Evolutionary conservation across 2,113 vertebrate species (phyloP), one percentile per base, ranked within the genome.

Genomic region (Hepsetus odoe): DNA sequence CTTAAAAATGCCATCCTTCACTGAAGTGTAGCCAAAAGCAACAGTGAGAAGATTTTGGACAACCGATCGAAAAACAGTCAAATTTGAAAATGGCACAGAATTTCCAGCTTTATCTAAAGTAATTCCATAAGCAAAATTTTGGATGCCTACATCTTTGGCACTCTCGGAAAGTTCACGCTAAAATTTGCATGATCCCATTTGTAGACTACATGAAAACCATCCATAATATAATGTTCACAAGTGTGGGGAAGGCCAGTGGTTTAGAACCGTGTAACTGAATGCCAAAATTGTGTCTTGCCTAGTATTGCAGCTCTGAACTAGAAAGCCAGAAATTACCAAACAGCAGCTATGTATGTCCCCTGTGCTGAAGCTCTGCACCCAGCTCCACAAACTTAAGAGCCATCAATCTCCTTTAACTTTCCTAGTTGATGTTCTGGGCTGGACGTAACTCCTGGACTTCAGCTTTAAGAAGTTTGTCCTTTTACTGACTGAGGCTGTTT

Each of bases 341-440:
- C 35, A 33, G 16, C 33, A 64, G 58, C 12, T 44, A 1, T 14
- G 3, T 44, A 12, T 42, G 42, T 44, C 42, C 42, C 16, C 42
- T 51, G 73, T 75, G 28, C 12, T 61, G 5, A 20, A 49, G 46
- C 73, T 65, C 73, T 65, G 73, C 28, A 22, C 46, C 58, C 22
- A 76, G 65, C 46, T 30, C 49, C 1, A 56, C 20, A 55, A 16
- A 30, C 16, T 44, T 14, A 44, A 44, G 13, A 44, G 1, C 33
- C 76, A 46, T 38, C 64, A 44, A 18, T 35, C 9, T 32, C 38
- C 46, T 49, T 40, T 22, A 1, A 49, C 16, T 71, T 13, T 46
- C 38, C 49, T 16, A 68, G 44, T 71, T 61, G 40, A 38, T 56
- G 26, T 62, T 71, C 42, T n/a, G 28, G 22, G 33, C 56, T 78